Conservation (phyloP, 2,113 vertebrate species). For the Pseudolaguvia tuberculata region DNA sequence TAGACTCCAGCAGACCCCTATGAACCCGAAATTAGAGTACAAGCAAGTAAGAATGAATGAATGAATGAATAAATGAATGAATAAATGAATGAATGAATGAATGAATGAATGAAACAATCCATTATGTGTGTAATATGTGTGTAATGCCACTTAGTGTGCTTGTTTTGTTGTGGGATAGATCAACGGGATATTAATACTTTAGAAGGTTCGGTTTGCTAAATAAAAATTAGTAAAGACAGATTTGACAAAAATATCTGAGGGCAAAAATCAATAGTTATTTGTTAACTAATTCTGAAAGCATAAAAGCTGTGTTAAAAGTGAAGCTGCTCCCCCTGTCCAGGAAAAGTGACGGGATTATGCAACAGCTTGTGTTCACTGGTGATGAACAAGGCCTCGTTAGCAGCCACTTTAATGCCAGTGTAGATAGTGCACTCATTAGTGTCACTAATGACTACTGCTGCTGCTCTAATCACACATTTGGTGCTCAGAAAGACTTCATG, state of each 20-base stretch:
- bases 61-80: no score
- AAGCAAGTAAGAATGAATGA: no score
- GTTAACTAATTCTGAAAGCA: background rate
- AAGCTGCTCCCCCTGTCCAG: constrained; percentile 48
- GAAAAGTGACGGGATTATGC: constrained; percentile 66
- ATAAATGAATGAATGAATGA: no score
- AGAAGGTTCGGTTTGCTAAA: no score
- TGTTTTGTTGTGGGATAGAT: no score
- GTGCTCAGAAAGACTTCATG: constrained; percentile 55
- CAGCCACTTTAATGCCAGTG: constrained; percentile 64
- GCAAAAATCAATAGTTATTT: background rate
- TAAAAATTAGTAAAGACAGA: no score
- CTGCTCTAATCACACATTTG: constrained; percentile 67
- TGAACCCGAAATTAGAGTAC: no score
- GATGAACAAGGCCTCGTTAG: constrained; percentile 77
- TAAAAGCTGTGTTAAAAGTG: constrained; percentile 37
- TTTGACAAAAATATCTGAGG: background rate
- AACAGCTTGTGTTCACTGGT: constrained; percentile 64
- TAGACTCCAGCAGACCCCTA: no score
- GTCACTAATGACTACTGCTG: constrained; percentile 67
- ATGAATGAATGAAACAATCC: no score
- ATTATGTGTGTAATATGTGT: no score
- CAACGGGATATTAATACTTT: no score
- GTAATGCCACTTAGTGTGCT: no score
- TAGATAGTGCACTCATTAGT: constrained; percentile 72